Percentiles rank a stretch among this genome's conserved stretches.
Evolutionary conservation across 2,113 vertebrate genomes (phyloP).

Genomic region (Cebidichthys violaceus): DNA sequence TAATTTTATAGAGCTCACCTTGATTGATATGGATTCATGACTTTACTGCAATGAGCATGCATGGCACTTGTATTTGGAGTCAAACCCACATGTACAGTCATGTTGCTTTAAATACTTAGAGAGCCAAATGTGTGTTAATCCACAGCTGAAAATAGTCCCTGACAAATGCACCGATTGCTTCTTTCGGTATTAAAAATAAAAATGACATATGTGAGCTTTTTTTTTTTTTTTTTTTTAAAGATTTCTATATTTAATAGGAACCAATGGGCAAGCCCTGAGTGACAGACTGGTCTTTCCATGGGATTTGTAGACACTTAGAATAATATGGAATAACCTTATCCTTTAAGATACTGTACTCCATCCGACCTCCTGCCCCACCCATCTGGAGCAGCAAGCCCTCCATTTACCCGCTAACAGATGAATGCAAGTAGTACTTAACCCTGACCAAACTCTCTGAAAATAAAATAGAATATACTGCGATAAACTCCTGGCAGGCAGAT

Average conservation of each 20-base stretch:
- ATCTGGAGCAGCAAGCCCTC: neutral
- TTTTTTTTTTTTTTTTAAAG: no score
- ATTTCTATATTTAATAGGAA: no score
- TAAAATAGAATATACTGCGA: neutral
- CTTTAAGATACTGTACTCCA: neutral
- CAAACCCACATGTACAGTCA: neutral
- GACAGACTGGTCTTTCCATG: no score
- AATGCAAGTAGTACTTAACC: neutral
- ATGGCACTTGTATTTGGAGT: neutral
- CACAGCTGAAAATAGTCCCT: conserved; percentile 8
- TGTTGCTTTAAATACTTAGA: neutral
- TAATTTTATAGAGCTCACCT: neutral
- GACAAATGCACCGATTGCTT: neutral
- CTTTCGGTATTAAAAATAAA: neutral
- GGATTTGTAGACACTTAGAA: neutral
- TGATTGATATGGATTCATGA: neutral
- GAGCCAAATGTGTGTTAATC: neutral
- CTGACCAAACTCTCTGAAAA: neutral
- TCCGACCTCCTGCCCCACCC: neutral
- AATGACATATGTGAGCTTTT: no score
- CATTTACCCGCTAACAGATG: neutral
- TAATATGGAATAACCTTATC: neutral
- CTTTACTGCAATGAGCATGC: neutral
- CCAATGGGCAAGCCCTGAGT: no score
- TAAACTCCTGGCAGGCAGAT: conserved; percentile 21